Base-by-base conservation (phyloP, 2,888 invertebrate species). In the Patella pellucida region DNA sequence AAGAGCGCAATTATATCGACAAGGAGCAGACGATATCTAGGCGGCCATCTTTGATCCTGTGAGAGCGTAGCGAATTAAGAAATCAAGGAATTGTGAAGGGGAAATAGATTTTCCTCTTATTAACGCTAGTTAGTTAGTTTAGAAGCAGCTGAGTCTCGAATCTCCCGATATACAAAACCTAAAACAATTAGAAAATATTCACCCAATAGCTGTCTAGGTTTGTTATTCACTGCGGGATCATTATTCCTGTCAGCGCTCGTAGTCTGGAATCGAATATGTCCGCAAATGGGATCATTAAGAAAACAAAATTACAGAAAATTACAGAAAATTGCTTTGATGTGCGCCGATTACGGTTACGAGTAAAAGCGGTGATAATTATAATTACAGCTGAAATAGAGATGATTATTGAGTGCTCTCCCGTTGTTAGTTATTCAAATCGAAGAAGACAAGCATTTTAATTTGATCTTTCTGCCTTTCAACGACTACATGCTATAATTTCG, bases 291-390 rank as follows among this genome's bases (percentile, higher is more conserved):
- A 71, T 73, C 71, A 78, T 78, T 78, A 78, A 73, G 68, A 70
- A 68, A 69, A 70, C 73, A 69, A 76, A 78, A 78, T 78, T 76
- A 68, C 73, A 76, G 73, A 76, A 76, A 78, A 78, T 78, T 76
- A 76, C 74, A 73, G 76, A 76, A 78, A 78, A 78, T 78, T 73
- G 71, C 78, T 76, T 74, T 70, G 76, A 78, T 78, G 71, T 73
- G 73, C 52, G 67, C 67, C 76, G 75, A 78, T 78, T 78, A 78
- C 74, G 52, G 71, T 76, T 73, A 73, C 68, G 54, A 73, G 71
- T 74, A 78, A 78, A 78, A 78, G 73, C 73, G 67, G 71, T 68
- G 68, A 75, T 71, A 78, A 78, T 78, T 73, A 78, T 78, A 78
- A 78, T 78, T 76, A 78, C 69, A 72, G 52, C 52, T 68, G 73